phyloP scores from a whole-genome alignment of 2,113 vertebrate genomes.

The Seriola aureovittata region DNA sequence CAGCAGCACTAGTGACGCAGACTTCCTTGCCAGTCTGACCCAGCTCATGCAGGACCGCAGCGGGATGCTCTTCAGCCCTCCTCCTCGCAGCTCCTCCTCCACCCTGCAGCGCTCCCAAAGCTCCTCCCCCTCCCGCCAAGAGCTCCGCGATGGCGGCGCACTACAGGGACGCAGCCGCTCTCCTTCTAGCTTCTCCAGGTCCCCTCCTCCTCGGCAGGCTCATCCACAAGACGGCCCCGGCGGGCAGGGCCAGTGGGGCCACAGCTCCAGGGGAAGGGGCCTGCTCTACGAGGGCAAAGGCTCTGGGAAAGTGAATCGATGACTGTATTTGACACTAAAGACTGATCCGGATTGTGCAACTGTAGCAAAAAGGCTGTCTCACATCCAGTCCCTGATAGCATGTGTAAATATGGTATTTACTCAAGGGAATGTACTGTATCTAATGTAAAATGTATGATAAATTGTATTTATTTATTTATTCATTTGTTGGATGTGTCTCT shows the following conservation, averaged over 20 bases:
- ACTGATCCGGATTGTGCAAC: conserved; percentile 39
- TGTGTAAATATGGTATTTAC: conserved; percentile 84
- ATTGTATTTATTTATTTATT: conserved; percentile 86
- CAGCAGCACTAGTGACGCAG: conserved; percentile 95
- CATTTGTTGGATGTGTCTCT: conserved; percentile 71
- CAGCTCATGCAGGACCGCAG: conserved; percentile 95
- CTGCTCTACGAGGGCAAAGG: conserved; percentile 88
- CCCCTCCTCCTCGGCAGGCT: conserved; percentile 90
- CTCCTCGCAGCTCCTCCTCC: conserved; percentile 89
- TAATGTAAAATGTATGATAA: conserved; percentile 86
- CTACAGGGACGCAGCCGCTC: conserved; percentile 92
- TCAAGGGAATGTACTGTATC: conserved; percentile 87
- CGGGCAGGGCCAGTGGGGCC: conserved; percentile 83
- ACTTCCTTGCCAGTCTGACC: conserved; percentile 95
- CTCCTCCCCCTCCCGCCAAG: conserved; percentile 93
- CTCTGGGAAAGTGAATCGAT: conserved; percentile 92
- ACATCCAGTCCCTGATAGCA: conserved; percentile 71
- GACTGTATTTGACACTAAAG: conserved; percentile 69
- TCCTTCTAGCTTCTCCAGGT: conserved; percentile 92
- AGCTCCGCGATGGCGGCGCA: conserved; percentile 83
- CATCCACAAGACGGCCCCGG: conserved; percentile 88
- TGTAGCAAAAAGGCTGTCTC: conserved; percentile 48
- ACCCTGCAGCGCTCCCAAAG: conserved; percentile 95
- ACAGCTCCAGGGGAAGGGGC: conserved; percentile 77
- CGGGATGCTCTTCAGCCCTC: conserved; percentile 91